Conservation (phyloP, 2,888 invertebrate species). For the Lochmaea crataegi region DNA sequence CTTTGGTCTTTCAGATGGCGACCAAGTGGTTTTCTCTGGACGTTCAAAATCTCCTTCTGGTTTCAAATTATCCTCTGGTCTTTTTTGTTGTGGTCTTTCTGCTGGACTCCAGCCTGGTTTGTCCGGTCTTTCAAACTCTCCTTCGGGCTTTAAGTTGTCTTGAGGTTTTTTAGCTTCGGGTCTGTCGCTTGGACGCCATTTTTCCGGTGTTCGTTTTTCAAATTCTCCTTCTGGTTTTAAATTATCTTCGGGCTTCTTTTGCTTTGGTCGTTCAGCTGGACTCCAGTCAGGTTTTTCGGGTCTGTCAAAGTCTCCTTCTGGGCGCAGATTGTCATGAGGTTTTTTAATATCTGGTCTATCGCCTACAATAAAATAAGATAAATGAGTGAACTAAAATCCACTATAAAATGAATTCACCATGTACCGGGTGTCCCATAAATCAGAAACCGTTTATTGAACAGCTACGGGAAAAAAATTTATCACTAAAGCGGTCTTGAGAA, state of each 20-base stretch:
- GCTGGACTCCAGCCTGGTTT: conserved; percentile 62
- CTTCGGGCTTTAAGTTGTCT: conserved; percentile 69
- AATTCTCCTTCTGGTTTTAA: conserved; percentile 64
- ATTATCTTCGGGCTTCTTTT: conserved; percentile 62
- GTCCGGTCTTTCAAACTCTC: conserved; percentile 68
- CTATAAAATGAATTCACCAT: too few species aligned
- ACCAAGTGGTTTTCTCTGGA: conserved; percentile 54
- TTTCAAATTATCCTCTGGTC: conserved; percentile 67
- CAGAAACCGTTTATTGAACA: too few species aligned
- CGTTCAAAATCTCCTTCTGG: conserved; percentile 66
- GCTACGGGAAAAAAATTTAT: too few species aligned
- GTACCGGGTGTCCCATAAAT: too few species aligned
- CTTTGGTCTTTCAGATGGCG: conserved; percentile 60
- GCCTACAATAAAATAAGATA: conserved; percentile 65
- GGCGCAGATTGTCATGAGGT: conserved; percentile 64
- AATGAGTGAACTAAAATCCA: not conserved
- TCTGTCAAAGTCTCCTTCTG: conserved; percentile 71
- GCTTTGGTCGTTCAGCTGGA: conserved; percentile 61
- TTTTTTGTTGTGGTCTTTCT: conserved; percentile 65
- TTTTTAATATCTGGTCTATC: conserved; percentile 58
- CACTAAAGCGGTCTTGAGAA: too few species aligned
- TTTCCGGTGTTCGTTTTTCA: conserved; percentile 62
- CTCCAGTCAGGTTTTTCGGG: conserved; percentile 63
- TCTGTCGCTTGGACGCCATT: conserved; percentile 64
- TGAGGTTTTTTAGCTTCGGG: conserved; percentile 54